A percentile compares a stretch with the other conserved stretches of the same genome.
Evolutionary conservation across 2,888 invertebrate species (phyloP).

Genomic region (Morpho achilles): DNA sequence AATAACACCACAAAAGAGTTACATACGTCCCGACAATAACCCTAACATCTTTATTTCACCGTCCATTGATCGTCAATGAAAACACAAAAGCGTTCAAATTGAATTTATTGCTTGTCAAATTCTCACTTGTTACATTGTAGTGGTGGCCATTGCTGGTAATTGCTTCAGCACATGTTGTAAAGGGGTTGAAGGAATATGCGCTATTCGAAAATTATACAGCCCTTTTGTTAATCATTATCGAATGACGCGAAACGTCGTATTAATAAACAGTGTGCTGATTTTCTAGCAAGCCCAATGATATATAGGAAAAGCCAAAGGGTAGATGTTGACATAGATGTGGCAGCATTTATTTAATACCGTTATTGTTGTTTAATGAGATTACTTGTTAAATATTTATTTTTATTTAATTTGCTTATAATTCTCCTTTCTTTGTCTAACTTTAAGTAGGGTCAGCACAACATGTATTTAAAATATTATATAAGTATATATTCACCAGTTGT

Average conservation of each 20-base stretch:
- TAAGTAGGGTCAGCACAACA: too few relatives aligned
- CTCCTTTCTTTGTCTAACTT: too few relatives aligned
- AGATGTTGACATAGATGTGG: too few relatives aligned
- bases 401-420: too few relatives aligned
- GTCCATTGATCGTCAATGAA: constrained; percentile 52
- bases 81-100: constrained; percentile 59
- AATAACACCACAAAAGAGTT: constrained; percentile 20
- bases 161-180: constrained; percentile 69
- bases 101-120: constrained; percentile 74
- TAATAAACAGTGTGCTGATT: not conserved
- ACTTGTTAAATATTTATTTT: too few relatives aligned
- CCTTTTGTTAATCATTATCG: constrained; percentile 9
- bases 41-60: constrained; percentile 57
- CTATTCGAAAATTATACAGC: constrained; percentile 23
- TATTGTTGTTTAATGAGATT: too few relatives aligned
- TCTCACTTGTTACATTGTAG: constrained; percentile 63
- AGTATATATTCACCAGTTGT: too few relatives aligned
- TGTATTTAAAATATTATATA: too few relatives aligned
- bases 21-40: constrained; percentile 39
- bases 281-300: not conserved
- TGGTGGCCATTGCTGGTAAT: constrained; percentile 60
- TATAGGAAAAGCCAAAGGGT: too few relatives aligned
- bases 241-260: constrained; percentile 4
- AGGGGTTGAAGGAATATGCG: constrained; percentile 48
- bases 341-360: too few relatives aligned